phyloP scores from a whole-genome alignment of 2,113 vertebrate species.

The Labeo rohita region DNA sequence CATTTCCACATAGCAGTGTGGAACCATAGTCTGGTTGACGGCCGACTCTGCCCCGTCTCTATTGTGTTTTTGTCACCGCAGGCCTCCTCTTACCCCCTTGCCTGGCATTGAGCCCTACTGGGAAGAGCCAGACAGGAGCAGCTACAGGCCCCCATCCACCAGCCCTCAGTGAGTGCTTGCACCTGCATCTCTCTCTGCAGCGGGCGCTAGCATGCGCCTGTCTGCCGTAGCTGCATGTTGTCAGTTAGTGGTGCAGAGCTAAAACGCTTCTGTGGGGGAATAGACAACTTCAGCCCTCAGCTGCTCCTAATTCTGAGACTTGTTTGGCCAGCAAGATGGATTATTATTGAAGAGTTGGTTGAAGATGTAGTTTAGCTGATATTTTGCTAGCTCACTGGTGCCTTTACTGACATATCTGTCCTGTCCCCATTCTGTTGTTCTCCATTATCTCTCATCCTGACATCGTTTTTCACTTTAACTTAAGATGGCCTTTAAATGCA shows the following conservation, averaged over 20 bases:
- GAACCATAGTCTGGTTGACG: conserved; percentile 58
- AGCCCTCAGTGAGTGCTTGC: conserved; percentile 84
- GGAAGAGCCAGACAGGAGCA: conserved; percentile 83
- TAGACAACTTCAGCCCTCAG: conserved; percentile 27
- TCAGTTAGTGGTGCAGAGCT: conserved; percentile 51
- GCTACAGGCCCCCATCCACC: conserved; percentile 81
- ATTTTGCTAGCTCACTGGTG: conserved; percentile 13
- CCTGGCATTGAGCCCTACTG: conserved; percentile 85
- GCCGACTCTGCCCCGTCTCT: conserved; percentile 72
- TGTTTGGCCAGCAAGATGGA: conserved; percentile 24
- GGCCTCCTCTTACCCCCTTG: conserved; percentile 86
- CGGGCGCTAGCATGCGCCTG: conserved; percentile 40
- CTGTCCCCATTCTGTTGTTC: conserved; percentile 47
- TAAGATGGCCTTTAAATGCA: conserved; percentile 21
- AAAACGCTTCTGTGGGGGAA: conserved; percentile 28
- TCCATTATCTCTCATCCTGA: conserved; percentile 49
- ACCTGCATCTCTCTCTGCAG: conserved; percentile 66
- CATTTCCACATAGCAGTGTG: conserved; percentile 68
- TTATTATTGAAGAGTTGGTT: conserved; percentile 32
- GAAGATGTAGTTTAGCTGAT: conserved; percentile 21
- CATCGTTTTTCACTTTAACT: conserved; percentile 42
- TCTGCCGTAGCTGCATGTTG: conserved; percentile 79
- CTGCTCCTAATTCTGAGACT: conserved; percentile 48
- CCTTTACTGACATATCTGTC: conserved; percentile 9
- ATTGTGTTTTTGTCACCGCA: conserved; percentile 80